Conservation (phyloP, 35 echinoderm and acorn worm species). For the Eucidaris tribuloides region DNA sequence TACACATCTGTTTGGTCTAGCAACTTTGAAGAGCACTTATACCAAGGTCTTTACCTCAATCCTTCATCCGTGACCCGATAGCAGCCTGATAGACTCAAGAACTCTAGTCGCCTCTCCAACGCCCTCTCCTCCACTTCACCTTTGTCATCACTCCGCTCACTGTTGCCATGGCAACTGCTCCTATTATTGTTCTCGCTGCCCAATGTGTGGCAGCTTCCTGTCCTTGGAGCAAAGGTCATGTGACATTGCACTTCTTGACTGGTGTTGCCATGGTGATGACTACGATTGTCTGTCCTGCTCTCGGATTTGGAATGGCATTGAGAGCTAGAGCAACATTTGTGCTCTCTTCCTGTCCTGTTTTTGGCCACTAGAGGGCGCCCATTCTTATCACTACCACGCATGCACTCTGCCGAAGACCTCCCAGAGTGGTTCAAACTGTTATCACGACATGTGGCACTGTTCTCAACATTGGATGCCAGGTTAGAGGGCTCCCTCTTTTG, state of each 20-base stretch:
- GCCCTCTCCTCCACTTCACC: neutral
- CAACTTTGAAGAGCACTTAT: too few relatives aligned
- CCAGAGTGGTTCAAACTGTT: too few relatives aligned
- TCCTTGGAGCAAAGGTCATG: constrained; percentile 44
- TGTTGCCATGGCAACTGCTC: neutral
- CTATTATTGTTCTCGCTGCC: neutral
- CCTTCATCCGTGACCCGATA: constrained; percentile 83
- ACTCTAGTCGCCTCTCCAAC: constrained; percentile 45
- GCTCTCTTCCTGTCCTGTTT: neutral
- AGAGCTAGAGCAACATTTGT: neutral
- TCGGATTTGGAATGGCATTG: too few relatives aligned
- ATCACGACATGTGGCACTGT: too few relatives aligned
- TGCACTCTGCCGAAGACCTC: too few relatives aligned
- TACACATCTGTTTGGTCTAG: too few relatives aligned
- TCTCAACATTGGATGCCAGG: too few relatives aligned
- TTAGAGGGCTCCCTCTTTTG: neutral
- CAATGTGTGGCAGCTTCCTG: constrained; percentile 25
- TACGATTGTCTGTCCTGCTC: too few relatives aligned
- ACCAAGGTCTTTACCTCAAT: constrained; percentile 81
- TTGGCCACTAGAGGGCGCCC: neutral
- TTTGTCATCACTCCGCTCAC: neutral
- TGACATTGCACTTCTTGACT: too few relatives aligned
- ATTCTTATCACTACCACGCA: constrained; percentile 42
- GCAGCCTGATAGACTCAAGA: constrained; percentile 77
- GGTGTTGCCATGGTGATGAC: too few relatives aligned